These are phyloP conservation scores for Triplophysa rosa DNA, from an alignment of 2,113 vertebrate genomes.

Conservation along the genomic window DNA sequence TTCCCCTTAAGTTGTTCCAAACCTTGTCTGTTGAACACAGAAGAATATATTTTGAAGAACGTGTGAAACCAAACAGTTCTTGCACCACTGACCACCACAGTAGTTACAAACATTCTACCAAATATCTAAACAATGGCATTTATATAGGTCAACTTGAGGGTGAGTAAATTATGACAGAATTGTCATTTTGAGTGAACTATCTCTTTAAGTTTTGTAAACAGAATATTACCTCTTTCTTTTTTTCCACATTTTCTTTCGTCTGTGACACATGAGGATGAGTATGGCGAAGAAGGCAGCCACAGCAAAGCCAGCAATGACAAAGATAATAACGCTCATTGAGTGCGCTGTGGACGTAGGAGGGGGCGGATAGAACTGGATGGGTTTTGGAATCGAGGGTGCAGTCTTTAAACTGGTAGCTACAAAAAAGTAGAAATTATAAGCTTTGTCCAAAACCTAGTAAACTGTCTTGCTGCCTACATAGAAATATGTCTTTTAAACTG, in stretches of 20 bases:
- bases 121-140: background rate
- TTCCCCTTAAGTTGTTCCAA: too few relatives aligned
- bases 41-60: too few relatives aligned
- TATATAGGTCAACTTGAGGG: too few relatives aligned
- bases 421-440: constrained; percentile 29
- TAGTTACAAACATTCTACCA: too few relatives aligned
- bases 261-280: constrained; percentile 78
- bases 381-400: constrained; percentile 70
- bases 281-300: constrained; percentile 74
- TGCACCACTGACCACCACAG: too few relatives aligned
- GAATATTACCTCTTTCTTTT: constrained; percentile 80
- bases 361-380: constrained; percentile 64
- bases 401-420: constrained; percentile 67
- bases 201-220: background rate
- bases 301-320: constrained; percentile 82
- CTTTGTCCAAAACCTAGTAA: background rate
- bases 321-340: constrained; percentile 91
- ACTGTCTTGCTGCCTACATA: background rate
- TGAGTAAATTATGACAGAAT: too few relatives aligned
- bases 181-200: background rate
- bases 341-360: constrained; percentile 78
- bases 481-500: too few relatives aligned
- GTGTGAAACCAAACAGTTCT: too few relatives aligned
- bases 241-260: constrained; percentile 82
- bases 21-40: too few relatives aligned